phyloP scores from a whole-genome alignment of 2,113 vertebrate genomes.

The Archocentrus centrarchus region DNA sequence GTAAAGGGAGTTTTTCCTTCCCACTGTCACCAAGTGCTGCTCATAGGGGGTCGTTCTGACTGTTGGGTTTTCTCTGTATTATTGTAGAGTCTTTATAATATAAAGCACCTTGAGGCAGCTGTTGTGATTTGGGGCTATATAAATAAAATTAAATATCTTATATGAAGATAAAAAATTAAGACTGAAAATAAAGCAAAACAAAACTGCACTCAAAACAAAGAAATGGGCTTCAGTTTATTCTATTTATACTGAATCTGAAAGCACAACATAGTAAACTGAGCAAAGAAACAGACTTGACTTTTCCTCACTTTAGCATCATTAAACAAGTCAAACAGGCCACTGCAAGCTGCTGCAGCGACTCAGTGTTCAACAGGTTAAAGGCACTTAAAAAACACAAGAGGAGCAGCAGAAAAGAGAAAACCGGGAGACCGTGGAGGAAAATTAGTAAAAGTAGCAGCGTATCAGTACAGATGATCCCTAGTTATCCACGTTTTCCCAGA shows the following conservation, averaged over 20 bases:
- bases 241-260: background rate
- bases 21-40: no score
- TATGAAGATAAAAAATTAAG: no score
- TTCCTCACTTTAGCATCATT: rapidly evolving
- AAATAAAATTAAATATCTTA: no score
- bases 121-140: no score
- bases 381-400: background rate
- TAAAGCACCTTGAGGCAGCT: no score
- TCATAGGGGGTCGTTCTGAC: no score
- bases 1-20: no score
- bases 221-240: background rate
- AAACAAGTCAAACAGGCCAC: background rate
- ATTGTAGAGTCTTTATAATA: no score
- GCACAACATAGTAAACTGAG: background rate
- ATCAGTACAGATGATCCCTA: background rate
- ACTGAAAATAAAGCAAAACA: background rate
- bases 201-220: background rate
- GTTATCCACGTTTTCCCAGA: conserved; percentile 37
- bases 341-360: background rate
- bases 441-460: background rate
- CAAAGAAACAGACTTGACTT: background rate
- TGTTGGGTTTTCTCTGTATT: no score
- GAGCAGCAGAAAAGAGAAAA: rapidly evolving
- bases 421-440: background rate
- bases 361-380: background rate